Conservation (phyloP, 2,113 vertebrate genomes). For the Bufo bufo region DNA sequence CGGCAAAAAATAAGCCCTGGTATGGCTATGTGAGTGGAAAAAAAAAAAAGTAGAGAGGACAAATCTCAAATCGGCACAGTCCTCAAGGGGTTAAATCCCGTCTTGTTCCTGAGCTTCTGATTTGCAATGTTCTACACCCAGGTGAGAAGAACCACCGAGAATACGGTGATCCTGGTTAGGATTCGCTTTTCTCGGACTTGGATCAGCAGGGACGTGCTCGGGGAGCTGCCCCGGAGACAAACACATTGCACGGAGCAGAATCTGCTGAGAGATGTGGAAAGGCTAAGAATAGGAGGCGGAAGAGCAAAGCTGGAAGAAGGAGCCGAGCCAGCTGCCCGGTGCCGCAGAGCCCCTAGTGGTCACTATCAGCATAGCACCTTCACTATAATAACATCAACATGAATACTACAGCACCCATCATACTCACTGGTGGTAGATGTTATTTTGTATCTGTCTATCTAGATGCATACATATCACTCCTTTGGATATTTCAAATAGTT, state of each 20-base stretch:
- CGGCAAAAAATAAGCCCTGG: no score
- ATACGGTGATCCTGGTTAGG: not conserved
- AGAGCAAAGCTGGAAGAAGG: not conserved
- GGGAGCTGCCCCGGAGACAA: constrained; percentile 32
- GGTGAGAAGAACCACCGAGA: not conserved
- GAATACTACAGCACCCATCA: no score
- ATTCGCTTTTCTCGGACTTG: constrained; percentile 2
- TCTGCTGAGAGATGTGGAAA: not conserved
- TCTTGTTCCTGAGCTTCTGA: not conserved
- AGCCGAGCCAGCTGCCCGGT: not conserved
- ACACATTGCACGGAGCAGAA: constrained; percentile 19
- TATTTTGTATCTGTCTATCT: no score
- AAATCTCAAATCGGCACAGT: not conserved
- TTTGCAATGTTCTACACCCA: not conserved
- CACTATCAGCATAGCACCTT: not conserved
- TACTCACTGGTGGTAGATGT: no score
- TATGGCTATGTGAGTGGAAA: no score
- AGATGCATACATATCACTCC: no score
- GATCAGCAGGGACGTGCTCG: not conserved
- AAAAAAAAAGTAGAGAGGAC: no score
- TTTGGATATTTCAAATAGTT: no score
- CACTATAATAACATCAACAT: not conserved
- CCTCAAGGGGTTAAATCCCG: not conserved
- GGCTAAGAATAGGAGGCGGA: constrained; percentile 8
- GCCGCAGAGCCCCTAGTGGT: constrained; percentile 16